Evolutionary conservation across 1,140 invertebrate species (phyloP), one percentile per base, ranked within the genome.

Genomic region (Drosophila rhopaloa): DNA sequence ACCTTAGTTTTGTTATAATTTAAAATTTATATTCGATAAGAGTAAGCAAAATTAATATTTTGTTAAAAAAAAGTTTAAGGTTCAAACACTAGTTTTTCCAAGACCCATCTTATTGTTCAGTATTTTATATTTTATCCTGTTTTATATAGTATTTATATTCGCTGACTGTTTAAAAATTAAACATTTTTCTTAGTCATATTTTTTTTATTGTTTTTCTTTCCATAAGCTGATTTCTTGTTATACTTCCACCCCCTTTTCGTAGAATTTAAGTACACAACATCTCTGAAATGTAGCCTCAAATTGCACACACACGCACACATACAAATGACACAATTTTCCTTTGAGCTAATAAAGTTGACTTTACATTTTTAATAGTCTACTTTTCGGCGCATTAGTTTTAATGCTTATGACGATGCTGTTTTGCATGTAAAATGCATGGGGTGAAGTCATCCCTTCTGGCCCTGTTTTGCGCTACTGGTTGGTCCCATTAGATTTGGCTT

Each of bases 371-470:
- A 66, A 85, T 71, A 75, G 84, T 72, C 73, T 75, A 90, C 81
- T 90, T 84, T 89, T 90, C 81, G 80, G 84, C 74, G 85, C 85
- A 89, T 89, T 89, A 84, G 76, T 72, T 89, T 89, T 84, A 81
- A 89, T 89, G 79, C 55, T 51, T 71, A 58, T 71, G 68, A 61
- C 41, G 19, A 29, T 53, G 40, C 57, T 62, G 66, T 50, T 84
- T 66, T 37, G 68, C 56, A 73, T 73, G 55, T 56, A 41, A 71
- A 71, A 32, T 71, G 65, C 53, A 70, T 16, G n/a, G 27, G 10
- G 19, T 38, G 19, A 57, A 48, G 19, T 50, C 27, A 37, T 40
- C 5, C 47, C 16, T 24, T 41, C 16, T 10, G 51, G 60, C n/a
- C 9, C 0, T 13, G 8, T 11, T 41, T 9, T 53, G 56, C 41